phyloP scores from a whole-genome alignment of 2,113 vertebrate genomes.

The Xenopus laevis region DNA sequence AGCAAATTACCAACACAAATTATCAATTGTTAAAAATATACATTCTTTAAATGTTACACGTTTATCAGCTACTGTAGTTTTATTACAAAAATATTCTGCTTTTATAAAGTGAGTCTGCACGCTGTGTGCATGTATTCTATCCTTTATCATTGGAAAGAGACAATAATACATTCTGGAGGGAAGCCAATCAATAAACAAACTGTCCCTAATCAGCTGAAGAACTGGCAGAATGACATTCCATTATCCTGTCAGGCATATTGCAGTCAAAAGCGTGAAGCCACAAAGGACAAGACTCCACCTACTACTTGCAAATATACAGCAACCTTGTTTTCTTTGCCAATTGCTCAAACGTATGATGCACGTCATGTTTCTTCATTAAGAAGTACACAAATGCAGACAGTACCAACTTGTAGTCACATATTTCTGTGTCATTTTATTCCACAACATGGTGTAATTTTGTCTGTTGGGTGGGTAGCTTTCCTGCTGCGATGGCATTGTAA shows the following conservation, averaged over 20 bases:
- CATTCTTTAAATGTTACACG: too few species aligned
- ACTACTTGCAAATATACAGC: conserved; percentile 30
- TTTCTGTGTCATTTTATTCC: background rate
- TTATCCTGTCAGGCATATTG: conserved; percentile 69
- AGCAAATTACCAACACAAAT: too few species aligned
- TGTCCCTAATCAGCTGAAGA: conserved; percentile 68
- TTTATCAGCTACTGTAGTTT: too few species aligned
- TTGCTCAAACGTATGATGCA: background rate
- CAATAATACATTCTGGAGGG: conserved; percentile 80
- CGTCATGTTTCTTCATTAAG: conserved; percentile 21
- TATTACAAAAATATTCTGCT: too few species aligned
- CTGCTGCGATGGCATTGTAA: conserved; percentile 53
- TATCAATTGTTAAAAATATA: too few species aligned
- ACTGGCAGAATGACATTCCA: conserved; percentile 80
- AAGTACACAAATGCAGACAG: background rate
- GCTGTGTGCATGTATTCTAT: conserved; percentile 41
- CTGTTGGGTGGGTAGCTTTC: conserved; percentile 43
- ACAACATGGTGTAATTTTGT: background rate
- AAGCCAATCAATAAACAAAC: conserved; percentile 85
- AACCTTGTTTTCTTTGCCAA: background rate
- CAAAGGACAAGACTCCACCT: conserved; percentile 52
- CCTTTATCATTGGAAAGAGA: conserved; percentile 45
- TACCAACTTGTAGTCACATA: conserved; percentile 18
- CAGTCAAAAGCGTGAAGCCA: conserved; percentile 56
- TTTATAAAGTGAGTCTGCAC: conserved; percentile 20